Conservation (phyloP, 1,140 invertebrate genomes). For the Leptoteleia sp. region DNA sequence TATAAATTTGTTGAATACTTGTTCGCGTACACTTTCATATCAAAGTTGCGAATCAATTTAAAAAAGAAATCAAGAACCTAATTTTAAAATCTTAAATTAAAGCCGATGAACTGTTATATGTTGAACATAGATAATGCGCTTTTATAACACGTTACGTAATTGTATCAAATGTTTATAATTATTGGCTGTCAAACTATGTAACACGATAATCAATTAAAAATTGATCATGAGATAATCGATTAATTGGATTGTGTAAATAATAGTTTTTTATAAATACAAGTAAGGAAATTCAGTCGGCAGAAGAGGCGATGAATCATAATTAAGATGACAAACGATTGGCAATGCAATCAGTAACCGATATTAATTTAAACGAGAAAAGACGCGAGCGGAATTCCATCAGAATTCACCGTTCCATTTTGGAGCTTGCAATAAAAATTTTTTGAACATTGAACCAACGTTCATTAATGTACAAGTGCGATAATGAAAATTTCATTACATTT, state of each 20-base stretch:
- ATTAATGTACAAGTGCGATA: too few species aligned
- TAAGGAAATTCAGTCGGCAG: not conserved
- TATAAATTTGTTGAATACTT: too few species aligned
- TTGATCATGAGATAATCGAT: not conserved
- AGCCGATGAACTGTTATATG: too few species aligned
- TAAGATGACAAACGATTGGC: slow-evolving; percentile 1
- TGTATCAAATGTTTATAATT: not conserved
- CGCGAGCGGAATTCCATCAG: not conserved
- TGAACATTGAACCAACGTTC: too few species aligned
- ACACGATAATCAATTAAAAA: slow-evolving; percentile 1
- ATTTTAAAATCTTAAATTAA: too few species aligned
- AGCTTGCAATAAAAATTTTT: not conserved
- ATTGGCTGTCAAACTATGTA: not conserved
- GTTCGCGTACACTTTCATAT: too few species aligned
- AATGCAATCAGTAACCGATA: not conserved
- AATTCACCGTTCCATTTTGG: not conserved
- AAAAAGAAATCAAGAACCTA: too few species aligned
- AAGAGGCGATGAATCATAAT: not conserved
- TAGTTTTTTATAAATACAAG: not conserved
- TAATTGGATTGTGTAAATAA: slow-evolving; percentile 1
- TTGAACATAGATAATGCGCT: too few species aligned
- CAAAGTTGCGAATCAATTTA: too few species aligned
- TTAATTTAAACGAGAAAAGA: not conserved
- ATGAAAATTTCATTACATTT: too few species aligned
- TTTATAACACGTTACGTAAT: too few species aligned